A percentile compares a stretch with the other conserved stretches of the same genome.
These are phyloP conservation scores for Oreortyx pictus DNA, from an alignment of 2,797 vertebrate species.

Conservation along the genomic window DNA sequence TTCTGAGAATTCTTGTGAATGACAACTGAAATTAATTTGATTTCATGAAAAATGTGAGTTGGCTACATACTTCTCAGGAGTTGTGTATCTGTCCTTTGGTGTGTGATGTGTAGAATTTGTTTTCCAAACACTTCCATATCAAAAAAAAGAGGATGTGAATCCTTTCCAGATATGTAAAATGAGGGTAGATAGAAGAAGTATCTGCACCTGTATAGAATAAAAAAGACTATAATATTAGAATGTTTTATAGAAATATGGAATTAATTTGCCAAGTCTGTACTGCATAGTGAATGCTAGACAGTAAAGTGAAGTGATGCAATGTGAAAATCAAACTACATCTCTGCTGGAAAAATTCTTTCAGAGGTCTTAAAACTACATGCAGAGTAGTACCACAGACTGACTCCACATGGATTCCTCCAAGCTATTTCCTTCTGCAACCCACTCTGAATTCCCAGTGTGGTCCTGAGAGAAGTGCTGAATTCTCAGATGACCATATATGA, in stretches of 20 bases:
- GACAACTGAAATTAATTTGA: background rate
- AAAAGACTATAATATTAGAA: background rate
- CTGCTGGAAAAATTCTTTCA: background rate
- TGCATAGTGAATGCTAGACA: background rate
- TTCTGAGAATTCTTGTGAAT: background rate
- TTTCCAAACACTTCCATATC: background rate
- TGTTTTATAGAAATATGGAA: background rate
- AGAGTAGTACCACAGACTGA: background rate
- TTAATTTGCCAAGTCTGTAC: background rate
- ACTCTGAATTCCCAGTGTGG: background rate
- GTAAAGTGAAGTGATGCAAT: background rate
- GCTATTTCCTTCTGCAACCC: background rate
- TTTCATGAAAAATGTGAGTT: background rate
- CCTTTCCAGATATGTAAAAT: background rate
- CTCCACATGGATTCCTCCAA: background rate
- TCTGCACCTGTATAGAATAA: background rate
- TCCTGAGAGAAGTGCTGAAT: background rate
- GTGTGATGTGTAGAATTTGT: background rate
- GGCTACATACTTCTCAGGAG: background rate
- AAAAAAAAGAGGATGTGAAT: background rate
- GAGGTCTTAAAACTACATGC: background rate
- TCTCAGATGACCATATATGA: background rate
- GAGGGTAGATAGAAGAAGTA: background rate
- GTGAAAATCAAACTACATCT: background rate
- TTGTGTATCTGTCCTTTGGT: background rate